phyloP scores from a whole-genome alignment of 2,113 vertebrate genomes.

The Sylvia atricapilla region DNA sequence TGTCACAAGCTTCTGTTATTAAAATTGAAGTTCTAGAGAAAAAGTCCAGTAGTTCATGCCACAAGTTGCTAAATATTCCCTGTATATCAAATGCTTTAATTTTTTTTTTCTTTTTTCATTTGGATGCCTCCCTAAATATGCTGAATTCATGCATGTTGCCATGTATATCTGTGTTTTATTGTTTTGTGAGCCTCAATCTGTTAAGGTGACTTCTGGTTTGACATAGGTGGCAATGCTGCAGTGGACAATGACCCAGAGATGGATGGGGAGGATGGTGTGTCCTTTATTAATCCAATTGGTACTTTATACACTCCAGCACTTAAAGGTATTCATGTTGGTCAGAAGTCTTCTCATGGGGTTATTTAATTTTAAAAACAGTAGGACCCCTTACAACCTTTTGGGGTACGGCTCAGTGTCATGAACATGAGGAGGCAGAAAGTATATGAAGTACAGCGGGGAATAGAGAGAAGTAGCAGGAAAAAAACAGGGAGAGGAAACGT shows the following conservation, averaged over 20 bases:
- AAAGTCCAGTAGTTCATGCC: background rate
- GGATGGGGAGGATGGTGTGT: constrained; percentile 93
- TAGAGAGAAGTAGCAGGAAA: background rate
- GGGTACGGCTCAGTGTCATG: background rate
- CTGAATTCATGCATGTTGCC: constrained; percentile 44
- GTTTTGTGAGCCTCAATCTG: background rate
- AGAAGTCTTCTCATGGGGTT: background rate
- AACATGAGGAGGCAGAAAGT: background rate
- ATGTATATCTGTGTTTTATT: constrained; percentile 14
- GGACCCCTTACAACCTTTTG: background rate
- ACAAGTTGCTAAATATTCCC: background rate
- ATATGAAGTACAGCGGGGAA: background rate
- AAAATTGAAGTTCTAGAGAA: background rate
- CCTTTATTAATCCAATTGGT: constrained; percentile 88
- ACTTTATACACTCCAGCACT: constrained; percentile 86
- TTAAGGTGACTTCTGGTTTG: constrained; percentile 72
- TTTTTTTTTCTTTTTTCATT: constrained; percentile 49
- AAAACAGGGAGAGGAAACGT: background rate
- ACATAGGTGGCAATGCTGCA: constrained; percentile 88
- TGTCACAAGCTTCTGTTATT: background rate
- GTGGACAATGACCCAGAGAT: constrained; percentile 83
- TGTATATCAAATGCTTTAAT: background rate
- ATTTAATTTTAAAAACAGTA: background rate
- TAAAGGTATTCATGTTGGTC: constrained; percentile 83
- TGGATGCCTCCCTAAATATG: constrained; percentile 28